phyloP scores from a whole-genome alignment of 2,113 vertebrate species.

The Psilopogon haemacephalus region DNA sequence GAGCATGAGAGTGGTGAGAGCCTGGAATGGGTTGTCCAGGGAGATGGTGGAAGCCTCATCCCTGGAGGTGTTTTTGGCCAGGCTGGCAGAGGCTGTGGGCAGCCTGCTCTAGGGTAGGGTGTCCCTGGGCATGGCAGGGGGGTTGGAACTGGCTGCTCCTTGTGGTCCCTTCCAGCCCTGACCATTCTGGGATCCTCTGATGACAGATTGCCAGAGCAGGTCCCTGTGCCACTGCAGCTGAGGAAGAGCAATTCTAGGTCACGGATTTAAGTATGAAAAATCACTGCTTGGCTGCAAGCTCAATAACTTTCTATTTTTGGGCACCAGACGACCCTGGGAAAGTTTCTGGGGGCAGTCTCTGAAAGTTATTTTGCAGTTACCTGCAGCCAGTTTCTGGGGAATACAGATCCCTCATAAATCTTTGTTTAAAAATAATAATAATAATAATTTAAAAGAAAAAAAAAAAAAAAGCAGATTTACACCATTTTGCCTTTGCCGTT shows the following conservation, averaged over 20 bases:
- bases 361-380: constrained; percentile 16
- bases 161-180: too few relatives aligned
- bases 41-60: too few relatives aligned
- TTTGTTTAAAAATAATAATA: background rate
- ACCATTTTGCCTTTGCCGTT: background rate
- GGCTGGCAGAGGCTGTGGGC: too few relatives aligned
- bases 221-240: background rate
- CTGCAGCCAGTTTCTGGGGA: background rate
- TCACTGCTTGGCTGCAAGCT: background rate
- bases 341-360: background rate
- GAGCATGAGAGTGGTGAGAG: too few relatives aligned
- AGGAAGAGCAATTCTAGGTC: constrained; percentile 13
- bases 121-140: too few relatives aligned
- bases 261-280: constrained; percentile 43
- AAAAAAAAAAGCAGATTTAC: background rate
- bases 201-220: background rate
- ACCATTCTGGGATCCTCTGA: background rate
- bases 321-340: background rate
- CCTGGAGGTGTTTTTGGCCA: too few relatives aligned
- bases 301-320: constrained; percentile 14
- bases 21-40: too few relatives aligned
- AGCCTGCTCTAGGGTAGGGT: too few relatives aligned
- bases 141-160: too few relatives aligned
- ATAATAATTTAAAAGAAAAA: background rate
- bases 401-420: background rate